phyloP scores from a whole-genome alignment of 2,797 vertebrate species.

The Gallirallus australis region DNA sequence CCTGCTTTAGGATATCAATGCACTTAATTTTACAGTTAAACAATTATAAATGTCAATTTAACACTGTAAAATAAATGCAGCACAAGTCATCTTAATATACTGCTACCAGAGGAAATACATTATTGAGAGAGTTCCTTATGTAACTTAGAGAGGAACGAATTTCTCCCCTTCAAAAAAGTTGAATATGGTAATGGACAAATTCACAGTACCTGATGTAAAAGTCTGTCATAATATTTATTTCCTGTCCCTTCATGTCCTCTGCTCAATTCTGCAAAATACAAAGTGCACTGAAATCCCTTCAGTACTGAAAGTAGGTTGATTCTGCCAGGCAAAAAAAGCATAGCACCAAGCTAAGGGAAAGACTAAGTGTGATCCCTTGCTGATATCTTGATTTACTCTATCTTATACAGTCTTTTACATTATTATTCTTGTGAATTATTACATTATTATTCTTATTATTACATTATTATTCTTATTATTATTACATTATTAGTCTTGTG shows the following conservation, averaged over 20 bases:
- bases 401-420: too few species aligned
- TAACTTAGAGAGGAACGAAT: neutral
- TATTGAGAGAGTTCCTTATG: neutral
- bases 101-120: neutral
- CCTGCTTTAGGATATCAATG: neutral
- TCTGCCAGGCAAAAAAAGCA: neutral
- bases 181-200: neutral
- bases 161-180: neutral
- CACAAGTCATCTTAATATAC: neutral
- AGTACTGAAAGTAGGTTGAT: neutral
- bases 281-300: neutral
- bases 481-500: neutral
- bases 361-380: neutral
- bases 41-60: neutral
- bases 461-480: too few species aligned
- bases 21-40: conserved; percentile 28
- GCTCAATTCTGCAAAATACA: neutral
- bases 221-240: neutral
- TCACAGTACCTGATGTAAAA: neutral
- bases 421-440: too few species aligned
- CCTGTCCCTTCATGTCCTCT: neutral
- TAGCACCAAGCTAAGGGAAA: neutral
- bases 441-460: too few species aligned
- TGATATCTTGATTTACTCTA: too few species aligned
- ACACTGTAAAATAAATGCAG: conserved; percentile 9